These are phyloP conservation scores for Rhopalosiphum maidis DNA, from an alignment of 1,140 invertebrate species.

Conservation along the genomic window DNA sequence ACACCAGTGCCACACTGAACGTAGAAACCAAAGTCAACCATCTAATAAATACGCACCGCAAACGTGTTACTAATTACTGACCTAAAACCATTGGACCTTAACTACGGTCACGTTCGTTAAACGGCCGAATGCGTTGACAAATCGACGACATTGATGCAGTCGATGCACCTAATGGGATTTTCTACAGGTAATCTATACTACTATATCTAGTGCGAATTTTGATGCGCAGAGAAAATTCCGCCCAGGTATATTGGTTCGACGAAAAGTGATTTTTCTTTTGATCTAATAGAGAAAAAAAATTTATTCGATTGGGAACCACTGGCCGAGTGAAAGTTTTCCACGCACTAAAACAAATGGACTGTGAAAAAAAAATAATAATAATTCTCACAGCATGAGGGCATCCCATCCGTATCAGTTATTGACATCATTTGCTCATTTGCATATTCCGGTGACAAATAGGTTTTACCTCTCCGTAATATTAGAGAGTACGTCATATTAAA, in stretches of 20 bases:
- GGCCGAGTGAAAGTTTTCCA: constrained; percentile 45
- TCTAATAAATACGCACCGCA: not conserved
- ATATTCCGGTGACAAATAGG: constrained; percentile 34
- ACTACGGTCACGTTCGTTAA: not conserved
- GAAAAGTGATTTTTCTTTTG: not conserved
- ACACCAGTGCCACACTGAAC: constrained; percentile 5
- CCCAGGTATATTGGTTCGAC: not conserved
- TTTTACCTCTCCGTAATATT: not conserved
- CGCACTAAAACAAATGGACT: constrained; percentile 37
- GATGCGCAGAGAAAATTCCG: not conserved
- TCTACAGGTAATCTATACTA: not conserved
- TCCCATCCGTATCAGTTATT: constrained; percentile 5
- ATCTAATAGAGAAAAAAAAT: not conserved
- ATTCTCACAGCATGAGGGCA: constrained; percentile 38
- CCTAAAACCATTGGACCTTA: constrained; percentile 55
- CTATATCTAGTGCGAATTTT: not conserved
- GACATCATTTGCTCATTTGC: constrained; percentile 29
- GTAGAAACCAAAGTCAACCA: constrained; percentile 29
- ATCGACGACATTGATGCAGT: not conserved
- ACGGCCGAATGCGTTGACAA: not conserved
- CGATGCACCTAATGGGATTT: not conserved
- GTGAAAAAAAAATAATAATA: constrained; percentile 14
- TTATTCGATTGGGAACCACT: constrained; percentile 1
- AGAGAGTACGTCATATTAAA: not conserved
- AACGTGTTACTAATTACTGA: constrained; percentile 32